Evolutionary conservation across 2,113 vertebrate genomes (phyloP), one percentile per base, ranked within the genome.

Genomic region (Bufo bufo): DNA sequence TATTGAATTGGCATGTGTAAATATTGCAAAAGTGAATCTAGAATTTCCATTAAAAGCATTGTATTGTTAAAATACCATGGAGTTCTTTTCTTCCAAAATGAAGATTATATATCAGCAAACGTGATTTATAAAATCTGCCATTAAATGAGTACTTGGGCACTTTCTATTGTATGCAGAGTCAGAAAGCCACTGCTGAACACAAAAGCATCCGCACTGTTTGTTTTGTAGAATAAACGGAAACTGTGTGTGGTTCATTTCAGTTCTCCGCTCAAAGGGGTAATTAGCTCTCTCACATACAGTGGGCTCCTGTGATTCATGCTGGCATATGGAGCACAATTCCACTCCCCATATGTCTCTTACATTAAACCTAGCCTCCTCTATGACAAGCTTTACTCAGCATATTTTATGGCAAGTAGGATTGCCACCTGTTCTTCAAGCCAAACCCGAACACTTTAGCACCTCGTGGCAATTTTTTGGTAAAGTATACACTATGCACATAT

Each of bases 271-370:
- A 82, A 17, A 83, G 79, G 19, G 79, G 54, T 82, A 88, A 88
- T 88, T 88, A 88, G 13, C 45, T 82, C 65, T 56, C 19, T 82
- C 7, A 52, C 80, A 82, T 82, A 88, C 47, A 77, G 69, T 63
- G 79, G 79, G 80, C 16, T 74, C 69, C 61, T 77, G 86, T 88
- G 79, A 88, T 83, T 88, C 69, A 81, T 71, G 56, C 86, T 88
- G 79, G 66, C 69, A 83, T 75, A 88, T 52, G 54, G 79, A 88
- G 54, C 47, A 74, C 33, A 87, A 23, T 81, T 49, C 23, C 58
- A 82, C 45, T 88, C 79, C 33, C 16, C 79, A 82, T 82, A 58
- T 86, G 74, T 77, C 65, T 82, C 54, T 58, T 13, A 19, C 59
- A 52, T 33, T 16, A 83, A 12, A 23, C 43, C 33, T n/a, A 50